Percentiles rank a stretch among this genome's conserved stretches.
Conservation (phyloP, 2,797 vertebrate species). For the Clamator glandarius region DNA sequence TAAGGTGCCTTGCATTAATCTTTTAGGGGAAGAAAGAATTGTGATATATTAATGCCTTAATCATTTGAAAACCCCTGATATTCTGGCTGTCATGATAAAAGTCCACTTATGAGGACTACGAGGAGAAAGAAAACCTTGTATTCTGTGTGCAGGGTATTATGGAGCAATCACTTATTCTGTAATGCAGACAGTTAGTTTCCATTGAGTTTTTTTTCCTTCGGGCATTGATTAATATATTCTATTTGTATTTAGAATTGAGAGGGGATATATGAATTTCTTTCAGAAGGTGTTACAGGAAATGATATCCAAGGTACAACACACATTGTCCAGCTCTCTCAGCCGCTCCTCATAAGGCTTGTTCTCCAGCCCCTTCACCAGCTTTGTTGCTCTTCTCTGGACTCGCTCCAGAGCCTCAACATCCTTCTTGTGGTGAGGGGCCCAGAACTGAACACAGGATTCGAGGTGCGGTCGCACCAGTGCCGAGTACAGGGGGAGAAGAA, state of each 20-base stretch:
- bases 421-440: no score
- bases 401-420: no score
- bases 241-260: not conserved
- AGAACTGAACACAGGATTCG: no score
- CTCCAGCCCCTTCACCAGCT: no score
- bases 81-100: not conserved
- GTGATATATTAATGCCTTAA: constrained; percentile 9
- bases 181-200: not conserved
- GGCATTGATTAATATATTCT: not conserved
- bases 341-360: no score
- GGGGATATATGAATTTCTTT: not conserved
- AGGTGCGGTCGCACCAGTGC: no score
- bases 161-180: not conserved
- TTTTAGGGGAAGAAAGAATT: not conserved
- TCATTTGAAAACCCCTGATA: not conserved
- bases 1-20: constrained; percentile 13
- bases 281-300: not conserved
- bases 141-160: not conserved
- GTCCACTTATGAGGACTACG: not conserved
- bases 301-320: not conserved
- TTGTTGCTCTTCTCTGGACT: no score
- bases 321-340: no score
- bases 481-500: no score
- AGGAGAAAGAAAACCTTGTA: constrained; percentile 14
- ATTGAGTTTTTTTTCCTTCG: not conserved